phyloP scores from a whole-genome alignment of 2,797 vertebrate genomes.

The Myotis findleyi region DNA sequence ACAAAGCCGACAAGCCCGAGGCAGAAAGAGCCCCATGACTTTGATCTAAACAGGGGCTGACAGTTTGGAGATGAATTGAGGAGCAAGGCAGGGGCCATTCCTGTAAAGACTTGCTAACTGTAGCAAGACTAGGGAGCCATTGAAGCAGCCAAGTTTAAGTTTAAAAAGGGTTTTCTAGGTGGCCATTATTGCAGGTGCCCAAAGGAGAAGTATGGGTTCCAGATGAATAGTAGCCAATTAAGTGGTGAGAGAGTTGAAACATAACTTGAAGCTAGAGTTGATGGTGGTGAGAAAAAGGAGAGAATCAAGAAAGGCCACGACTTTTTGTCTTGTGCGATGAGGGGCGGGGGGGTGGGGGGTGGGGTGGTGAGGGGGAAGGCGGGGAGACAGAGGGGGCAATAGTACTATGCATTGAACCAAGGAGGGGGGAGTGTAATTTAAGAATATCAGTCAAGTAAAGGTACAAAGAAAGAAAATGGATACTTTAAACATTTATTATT shows the following conservation, averaged over 20 bases:
- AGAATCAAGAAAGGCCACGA: neutral
- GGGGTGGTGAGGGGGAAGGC: too few relatives aligned
- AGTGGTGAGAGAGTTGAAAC: neutral
- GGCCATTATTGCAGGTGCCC: neutral
- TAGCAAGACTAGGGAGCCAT: neutral
- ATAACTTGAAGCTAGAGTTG: neutral
- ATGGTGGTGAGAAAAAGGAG: neutral
- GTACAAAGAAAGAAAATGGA: neutral
- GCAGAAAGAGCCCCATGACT: neutral
- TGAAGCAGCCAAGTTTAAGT: neutral
- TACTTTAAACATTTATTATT: neutral
- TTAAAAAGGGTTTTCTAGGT: slow-evolving; percentile 4
- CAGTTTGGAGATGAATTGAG: neutral
- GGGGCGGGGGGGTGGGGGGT: too few relatives aligned
- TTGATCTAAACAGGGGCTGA: neutral
- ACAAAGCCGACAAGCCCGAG: neutral
- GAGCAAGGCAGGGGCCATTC: neutral
- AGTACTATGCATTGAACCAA: neutral
- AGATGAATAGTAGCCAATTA: neutral
- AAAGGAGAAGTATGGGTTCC: neutral
- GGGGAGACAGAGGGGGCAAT: too few relatives aligned
- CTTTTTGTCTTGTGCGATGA: neutral
- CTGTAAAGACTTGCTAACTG: neutral
- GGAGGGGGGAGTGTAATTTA: rapidly evolving
- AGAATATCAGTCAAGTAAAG: neutral